A percentile compares a stretch with the other conserved stretches of the same genome.
Evolutionary conservation across 1,140 invertebrate species (phyloP).

Genomic region (Lucilia sericata): DNA sequence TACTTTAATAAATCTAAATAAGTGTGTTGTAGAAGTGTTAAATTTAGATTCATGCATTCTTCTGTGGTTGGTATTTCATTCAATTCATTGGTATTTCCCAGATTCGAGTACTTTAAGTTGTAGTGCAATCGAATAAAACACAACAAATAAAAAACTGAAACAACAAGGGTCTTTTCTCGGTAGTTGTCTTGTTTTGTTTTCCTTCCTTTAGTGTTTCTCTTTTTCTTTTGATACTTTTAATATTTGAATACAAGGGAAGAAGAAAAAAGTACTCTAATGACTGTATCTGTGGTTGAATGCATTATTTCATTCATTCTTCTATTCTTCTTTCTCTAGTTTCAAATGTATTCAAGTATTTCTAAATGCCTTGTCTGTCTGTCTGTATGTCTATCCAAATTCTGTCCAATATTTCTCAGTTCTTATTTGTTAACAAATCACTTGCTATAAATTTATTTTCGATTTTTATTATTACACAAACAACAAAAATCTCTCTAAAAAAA

Average conservation of each 20-base stretch:
- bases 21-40: conserved; percentile 15
- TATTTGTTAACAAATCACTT: not conserved
- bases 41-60: conserved; percentile 13
- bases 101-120: not conserved
- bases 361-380: no score
- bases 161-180: not conserved
- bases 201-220: not conserved
- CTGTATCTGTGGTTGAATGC: conserved; percentile 10
- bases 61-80: not conserved
- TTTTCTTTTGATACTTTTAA: not conserved
- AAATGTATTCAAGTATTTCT: no score
- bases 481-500: not conserved
- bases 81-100: conserved; percentile 5
- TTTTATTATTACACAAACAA: conserved; percentile 6
- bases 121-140: no score
- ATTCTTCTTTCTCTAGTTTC: no score
- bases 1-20: conserved; percentile 18
- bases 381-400: not conserved
- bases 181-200: not conserved
- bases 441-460: conserved; percentile 7
- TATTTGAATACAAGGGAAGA: not conserved
- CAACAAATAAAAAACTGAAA: no score
- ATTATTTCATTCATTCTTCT: not conserved
- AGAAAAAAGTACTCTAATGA: not conserved
- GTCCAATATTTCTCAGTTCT: not conserved